phyloP scores from a whole-genome alignment of 1,140 invertebrate genomes.

The Temnothorax longispinosus region DNA sequence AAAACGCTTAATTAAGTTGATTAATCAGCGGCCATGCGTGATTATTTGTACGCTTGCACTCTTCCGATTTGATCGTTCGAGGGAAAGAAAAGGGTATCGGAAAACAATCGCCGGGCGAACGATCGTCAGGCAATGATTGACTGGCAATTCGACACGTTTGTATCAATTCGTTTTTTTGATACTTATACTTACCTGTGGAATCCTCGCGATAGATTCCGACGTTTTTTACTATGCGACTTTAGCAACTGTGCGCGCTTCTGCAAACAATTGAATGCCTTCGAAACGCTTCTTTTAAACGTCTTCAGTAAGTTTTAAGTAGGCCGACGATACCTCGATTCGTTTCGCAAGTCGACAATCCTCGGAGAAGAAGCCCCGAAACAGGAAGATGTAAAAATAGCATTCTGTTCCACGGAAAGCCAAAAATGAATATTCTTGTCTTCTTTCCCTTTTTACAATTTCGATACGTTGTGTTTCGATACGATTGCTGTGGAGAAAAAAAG shows the following conservation, averaged over 20 bases:
- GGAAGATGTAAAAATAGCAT: slow-evolving; percentile 22
- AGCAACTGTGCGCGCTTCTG: background rate
- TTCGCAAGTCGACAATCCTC: background rate
- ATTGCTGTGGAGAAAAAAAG: slow-evolving; percentile 63
- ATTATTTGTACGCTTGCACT: background rate
- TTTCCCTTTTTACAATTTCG: slow-evolving; percentile 46
- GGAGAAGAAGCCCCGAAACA: background rate
- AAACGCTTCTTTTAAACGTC: background rate
- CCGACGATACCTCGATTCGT: slow-evolving; percentile 2
- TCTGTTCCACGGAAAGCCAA: slow-evolving; percentile 60
- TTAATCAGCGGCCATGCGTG: background rate
- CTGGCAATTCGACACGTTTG: background rate
- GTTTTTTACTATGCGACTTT: background rate
- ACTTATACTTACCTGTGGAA: background rate
- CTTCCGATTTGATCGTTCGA: background rate
- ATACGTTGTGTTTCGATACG: slow-evolving; percentile 58
- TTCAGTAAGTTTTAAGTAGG: slow-evolving; percentile 16
- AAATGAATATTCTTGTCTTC: slow-evolving; percentile 8
- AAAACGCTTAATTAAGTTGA: background rate
- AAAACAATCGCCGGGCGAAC: background rate
- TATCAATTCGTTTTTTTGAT: slow-evolving; percentile 21
- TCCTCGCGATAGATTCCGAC: background rate
- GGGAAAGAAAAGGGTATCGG: background rate
- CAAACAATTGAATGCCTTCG: background rate
- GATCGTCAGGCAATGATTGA: background rate